Conservation (phyloP, 2,113 vertebrate species). For the Tragelaphus scriptus region DNA sequence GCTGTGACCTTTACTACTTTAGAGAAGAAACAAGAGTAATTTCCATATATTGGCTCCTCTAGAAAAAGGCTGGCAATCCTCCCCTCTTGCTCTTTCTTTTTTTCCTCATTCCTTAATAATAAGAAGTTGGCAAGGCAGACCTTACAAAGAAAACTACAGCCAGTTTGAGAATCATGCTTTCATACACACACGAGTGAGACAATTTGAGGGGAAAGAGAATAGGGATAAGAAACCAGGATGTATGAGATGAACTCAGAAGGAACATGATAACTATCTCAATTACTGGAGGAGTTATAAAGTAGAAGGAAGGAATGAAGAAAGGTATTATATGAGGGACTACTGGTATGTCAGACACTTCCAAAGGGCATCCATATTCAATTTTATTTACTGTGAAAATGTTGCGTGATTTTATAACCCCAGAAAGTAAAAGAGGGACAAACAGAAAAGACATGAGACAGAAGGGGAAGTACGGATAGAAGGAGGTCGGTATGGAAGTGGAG, state of each 20-base stretch:
- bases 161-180: neutral
- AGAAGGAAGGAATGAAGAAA: neutral
- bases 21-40: slow-evolving; percentile 75
- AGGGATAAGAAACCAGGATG: neutral
- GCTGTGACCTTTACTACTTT: slow-evolving; percentile 80
- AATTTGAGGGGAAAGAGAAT: neutral
- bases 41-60: slow-evolving; percentile 70
- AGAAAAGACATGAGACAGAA: neutral
- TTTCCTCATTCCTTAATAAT: slow-evolving; percentile 9
- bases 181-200: neutral
- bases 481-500: neutral
- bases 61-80: slow-evolving; percentile 54
- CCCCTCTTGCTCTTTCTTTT: neutral
- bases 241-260: neutral
- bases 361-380: neutral
- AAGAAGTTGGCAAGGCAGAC: slow-evolving; percentile 9
- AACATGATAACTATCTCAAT: neutral
- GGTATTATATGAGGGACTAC: neutral
- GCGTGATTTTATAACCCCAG: neutral
- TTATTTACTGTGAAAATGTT: neutral
- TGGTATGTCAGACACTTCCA: neutral
- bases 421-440: neutral
- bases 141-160: neutral
- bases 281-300: neutral
- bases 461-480: neutral